Percentiles rank a stretch among this genome's conserved stretches.
Evolutionary conservation across 2,113 vertebrate species (phyloP).

Genomic region (Thymallus thymallus): DNA sequence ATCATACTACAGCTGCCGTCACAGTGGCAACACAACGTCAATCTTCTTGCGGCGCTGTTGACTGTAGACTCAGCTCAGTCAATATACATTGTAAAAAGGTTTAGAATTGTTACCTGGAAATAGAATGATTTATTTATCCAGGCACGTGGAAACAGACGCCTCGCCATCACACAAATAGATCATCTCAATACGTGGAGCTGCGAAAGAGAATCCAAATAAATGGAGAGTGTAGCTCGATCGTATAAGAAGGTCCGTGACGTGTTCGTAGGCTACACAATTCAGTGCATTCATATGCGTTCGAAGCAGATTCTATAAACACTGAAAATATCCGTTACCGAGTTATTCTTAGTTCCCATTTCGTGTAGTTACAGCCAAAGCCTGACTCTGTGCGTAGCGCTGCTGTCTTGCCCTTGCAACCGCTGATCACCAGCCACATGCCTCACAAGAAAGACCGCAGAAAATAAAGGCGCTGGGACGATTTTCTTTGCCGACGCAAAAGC

Average conservation of each 20-base stretch:
- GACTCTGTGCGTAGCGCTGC: no score
- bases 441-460: no score
- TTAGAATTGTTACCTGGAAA: slow-evolving; percentile 78
- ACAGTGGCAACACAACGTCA: background rate
- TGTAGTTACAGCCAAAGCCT: no score
- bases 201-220: slow-evolving; percentile 43
- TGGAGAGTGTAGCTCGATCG: background rate
- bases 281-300: background rate
- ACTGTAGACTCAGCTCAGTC: no score
- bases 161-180: slow-evolving; percentile 88
- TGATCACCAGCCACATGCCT: no score
- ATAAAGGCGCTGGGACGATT: no score
- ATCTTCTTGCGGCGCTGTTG: background rate
- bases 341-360: background rate
- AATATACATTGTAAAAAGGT: background rate
- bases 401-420: no score
- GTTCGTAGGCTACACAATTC: background rate
- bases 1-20: background rate
- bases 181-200: slow-evolving; percentile 80
- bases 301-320: background rate
- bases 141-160: slow-evolving; percentile 86
- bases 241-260: background rate
- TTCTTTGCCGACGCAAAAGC: no score
- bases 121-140: slow-evolving; percentile 63
- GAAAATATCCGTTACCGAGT: background rate